A percentile compares a stretch with the other conserved stretches of the same genome.
Conservation (phyloP, 2,888 invertebrate species). For the Cepaea hortensis region DNA sequence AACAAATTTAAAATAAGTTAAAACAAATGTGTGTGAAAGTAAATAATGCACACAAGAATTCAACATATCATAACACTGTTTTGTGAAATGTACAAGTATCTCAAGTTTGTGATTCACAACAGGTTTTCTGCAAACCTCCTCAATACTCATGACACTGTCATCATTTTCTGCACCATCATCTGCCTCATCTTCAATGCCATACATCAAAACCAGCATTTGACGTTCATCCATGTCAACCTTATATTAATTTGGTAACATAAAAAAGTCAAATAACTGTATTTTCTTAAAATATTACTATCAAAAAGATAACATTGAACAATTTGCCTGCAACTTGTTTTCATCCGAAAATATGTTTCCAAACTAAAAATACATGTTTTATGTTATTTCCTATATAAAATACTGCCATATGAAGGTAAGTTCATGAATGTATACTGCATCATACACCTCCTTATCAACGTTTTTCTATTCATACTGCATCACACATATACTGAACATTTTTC, state of each 20-base stretch:
- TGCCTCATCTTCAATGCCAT: conserved; percentile 23
- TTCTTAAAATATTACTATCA: background rate
- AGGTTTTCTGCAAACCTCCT: conserved; percentile 24
- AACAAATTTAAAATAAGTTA: too few relatives aligned
- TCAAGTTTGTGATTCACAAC: background rate
- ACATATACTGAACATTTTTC: too few relatives aligned
- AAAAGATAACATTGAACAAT: background rate
- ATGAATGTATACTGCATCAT: too few relatives aligned
- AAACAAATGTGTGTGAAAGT: too few relatives aligned
- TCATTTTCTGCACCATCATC: conserved; percentile 31
- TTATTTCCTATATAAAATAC: background rate
- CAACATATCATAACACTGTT: too few relatives aligned
- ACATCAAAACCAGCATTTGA: background rate
- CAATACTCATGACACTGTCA: conserved; percentile 25
- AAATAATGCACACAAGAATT: too few relatives aligned
- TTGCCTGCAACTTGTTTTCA: conserved; percentile 10
- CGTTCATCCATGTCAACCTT: conserved; percentile 1
- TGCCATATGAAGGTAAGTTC: background rate
- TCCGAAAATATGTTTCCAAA: background rate
- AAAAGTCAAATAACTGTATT: background rate
- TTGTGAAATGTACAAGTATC: background rate
- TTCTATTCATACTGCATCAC: too few relatives aligned
- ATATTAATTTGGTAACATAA: conserved; percentile 1
- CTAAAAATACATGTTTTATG: background rate
- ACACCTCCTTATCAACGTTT: too few relatives aligned